Base-by-base conservation (phyloP, 1,140 invertebrate genomes). In the Carcinoscorpius rotundicauda region DNA sequence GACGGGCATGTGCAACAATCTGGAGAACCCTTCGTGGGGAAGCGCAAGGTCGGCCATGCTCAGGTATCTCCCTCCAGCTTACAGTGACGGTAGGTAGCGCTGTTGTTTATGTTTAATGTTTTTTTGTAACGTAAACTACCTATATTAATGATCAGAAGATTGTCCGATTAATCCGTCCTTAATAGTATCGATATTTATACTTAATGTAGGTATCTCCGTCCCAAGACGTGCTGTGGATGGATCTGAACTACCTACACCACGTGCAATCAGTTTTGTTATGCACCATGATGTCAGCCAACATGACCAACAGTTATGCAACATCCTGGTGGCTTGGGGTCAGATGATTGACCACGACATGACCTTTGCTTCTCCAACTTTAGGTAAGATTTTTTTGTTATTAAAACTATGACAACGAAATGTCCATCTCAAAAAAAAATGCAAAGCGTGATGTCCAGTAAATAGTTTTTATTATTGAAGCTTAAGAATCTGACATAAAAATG, bases 1-100 rank as follows among this genome's bases (percentile, higher is more conserved):
- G 5, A 66, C 58, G n/a, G 69, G 69, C 6, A 66, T 69, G 64
- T 70, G 69, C 58, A 70, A 70, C 62, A 70, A 70, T 29, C 49
- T 70, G 4, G 68, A 66, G 61, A 70, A 70, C n/a, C 69, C 69
- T 5, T 67, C 64, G 0, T 69, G 69, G 69, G 69, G 67, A 6
- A 65, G 62, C n/a, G 67, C 67, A 3, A 85, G 86, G 72, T 83
- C 87, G 10, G 87, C 91, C 1, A 92, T 79, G 60, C 71, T 73
- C 49, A 57, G 79, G 56, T 73, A 77, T 52, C 66, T 79, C 51
- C 71, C 73, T n/a, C 75, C 78, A 4, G 68, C 62, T 48, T 81
- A 80, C 65, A 72, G 72, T 62, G 78, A 81, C 70, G 78, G 78
- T 78, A 72, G 70, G 68, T 56, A 6, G 29, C 29, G 29, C 29